Base-by-base conservation (phyloP, 2,888 invertebrate genomes). In the Eustalomyia histrio region DNA sequence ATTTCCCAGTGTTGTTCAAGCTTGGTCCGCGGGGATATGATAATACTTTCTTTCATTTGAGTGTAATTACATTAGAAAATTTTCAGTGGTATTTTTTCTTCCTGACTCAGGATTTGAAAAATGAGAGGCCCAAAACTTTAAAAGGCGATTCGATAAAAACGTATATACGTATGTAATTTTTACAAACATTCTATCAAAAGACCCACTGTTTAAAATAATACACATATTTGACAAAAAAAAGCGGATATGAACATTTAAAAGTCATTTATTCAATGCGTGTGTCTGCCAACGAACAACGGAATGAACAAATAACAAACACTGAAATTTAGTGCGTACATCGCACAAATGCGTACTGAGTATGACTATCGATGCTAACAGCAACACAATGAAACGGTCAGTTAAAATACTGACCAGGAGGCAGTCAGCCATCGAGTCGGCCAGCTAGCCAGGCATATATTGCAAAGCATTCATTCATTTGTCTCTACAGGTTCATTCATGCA, bases 401-500 rank as follows among this genome's bases (percentile, higher is more conserved):
- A 39, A 43, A 21, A 43, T 35, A 72, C 52, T 63, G 39, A 61
- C 24, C 21, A 55, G 33, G 8, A 55, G 33, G 8, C 72, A 65
- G 64, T n/a, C 47, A 52, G 1, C n/a, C 63, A 68, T 18, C 24
- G 78, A 75, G 65, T n/a, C 78, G 74, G 39, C 16, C 52, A 39
- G 17, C 29, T 18, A 55, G 55, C 17, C 60, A 50, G 24, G 24
- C 68, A 29, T 63, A n/a, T 52, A 58, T 29, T 75, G 75, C 53
- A 47, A n/a, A 47, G 6, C 43, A 47, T 47, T 53, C 71, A 60
- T 53, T 21, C 50, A 69, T 35, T 67, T 67, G 52, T 39, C 52
- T 60, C 60, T 55, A 72, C 74, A 80, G 68, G 75, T 76, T 82
- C 83, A 84, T 78, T 83, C 84, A 84, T 83, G 83, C 83, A 84